Evolutionary conservation across 2,888 invertebrate species (phyloP).

Genomic region (Spodoptera picta): DNA sequence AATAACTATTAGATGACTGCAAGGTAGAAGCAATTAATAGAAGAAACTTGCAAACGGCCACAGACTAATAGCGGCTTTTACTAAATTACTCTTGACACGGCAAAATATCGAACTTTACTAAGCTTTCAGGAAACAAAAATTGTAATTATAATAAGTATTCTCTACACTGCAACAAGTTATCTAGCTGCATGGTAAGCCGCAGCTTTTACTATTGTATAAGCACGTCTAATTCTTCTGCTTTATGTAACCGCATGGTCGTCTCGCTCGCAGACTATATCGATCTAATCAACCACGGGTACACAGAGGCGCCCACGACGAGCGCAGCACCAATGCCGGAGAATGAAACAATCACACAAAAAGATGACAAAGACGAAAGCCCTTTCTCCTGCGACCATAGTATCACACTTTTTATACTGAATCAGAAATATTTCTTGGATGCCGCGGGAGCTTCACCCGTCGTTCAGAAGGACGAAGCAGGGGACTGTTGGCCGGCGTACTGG

Average conservation of each 20-base stretch:
- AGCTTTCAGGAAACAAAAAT: conserved; percentile 26
- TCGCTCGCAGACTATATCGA: conserved; percentile 73
- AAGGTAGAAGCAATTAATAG: conserved; percentile 4
- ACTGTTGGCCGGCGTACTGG: conserved; percentile 88
- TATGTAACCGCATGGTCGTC: conserved; percentile 77
- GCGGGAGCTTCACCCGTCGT: conserved; percentile 73
- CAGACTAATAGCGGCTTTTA: conserved; percentile 37
- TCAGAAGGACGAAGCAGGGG: conserved; percentile 67
- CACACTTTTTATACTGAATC: conserved; percentile 91
- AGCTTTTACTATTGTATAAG: conserved; percentile 49
- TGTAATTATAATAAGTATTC: conserved; percentile 32
- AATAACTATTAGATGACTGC: conserved; percentile 7
- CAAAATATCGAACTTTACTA: conserved; percentile 13
- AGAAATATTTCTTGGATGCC: conserved; percentile 82
- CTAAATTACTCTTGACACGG: conserved; percentile 30
- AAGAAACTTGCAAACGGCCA: conserved; percentile 9
- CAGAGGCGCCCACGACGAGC: conserved; percentile 66
- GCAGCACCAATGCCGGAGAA: conserved; percentile 60
- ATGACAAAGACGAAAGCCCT: conserved; percentile 77
- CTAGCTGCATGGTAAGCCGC: conserved; percentile 44
- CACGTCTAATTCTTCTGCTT: conserved; percentile 75
- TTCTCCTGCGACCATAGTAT: conserved; percentile 93
- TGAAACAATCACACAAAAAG: conserved; percentile 72
- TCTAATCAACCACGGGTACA: conserved; percentile 61
- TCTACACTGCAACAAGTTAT: conserved; percentile 10